A percentile compares a stretch with the other conserved stretches of the same genome.
phyloP scores from a whole-genome alignment of 2,888 invertebrate species.

The Synergus laeviventris region DNA sequence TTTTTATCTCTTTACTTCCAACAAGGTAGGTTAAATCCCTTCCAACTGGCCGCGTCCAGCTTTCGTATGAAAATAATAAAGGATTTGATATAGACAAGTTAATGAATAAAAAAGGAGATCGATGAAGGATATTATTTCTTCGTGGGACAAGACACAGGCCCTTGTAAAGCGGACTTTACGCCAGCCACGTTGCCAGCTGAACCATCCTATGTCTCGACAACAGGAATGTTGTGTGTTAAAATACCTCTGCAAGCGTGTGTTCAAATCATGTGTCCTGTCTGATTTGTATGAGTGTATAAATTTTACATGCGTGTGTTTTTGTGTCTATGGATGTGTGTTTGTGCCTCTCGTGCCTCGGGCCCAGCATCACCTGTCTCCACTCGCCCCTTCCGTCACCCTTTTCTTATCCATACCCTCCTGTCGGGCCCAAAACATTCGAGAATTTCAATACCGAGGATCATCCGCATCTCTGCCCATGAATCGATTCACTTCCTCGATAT shows the following conservation, averaged over 20 bases:
- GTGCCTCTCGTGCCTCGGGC: constrained; percentile 63
- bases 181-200: constrained; percentile 73
- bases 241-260: constrained; percentile 66
- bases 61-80: background rate
- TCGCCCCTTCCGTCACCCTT: constrained; percentile 53
- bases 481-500: constrained; percentile 45
- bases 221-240: constrained; percentile 75
- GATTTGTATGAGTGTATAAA: constrained; percentile 54
- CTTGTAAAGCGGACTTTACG: constrained; percentile 64
- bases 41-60: too few species aligned
- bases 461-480: constrained; percentile 32
- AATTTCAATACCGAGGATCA: constrained; percentile 53
- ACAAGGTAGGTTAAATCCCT: too few species aligned
- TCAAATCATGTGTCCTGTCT: constrained; percentile 47
- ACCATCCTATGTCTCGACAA: constrained; percentile 70
- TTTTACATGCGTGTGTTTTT: constrained; percentile 54
- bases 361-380: constrained; percentile 74
- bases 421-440: constrained; percentile 53
- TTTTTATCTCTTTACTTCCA: too few species aligned
- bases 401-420: constrained; percentile 46
- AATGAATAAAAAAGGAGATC: background rate
- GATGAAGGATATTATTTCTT: constrained; percentile 52
- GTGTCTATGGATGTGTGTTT: constrained; percentile 52
- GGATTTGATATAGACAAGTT: background rate
- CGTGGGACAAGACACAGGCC: constrained; percentile 58